Evolutionary conservation across 2,797 vertebrate species (phyloP), one percentile per base, ranked within the genome.

Genomic region (Xyrichtys novacula): DNA sequence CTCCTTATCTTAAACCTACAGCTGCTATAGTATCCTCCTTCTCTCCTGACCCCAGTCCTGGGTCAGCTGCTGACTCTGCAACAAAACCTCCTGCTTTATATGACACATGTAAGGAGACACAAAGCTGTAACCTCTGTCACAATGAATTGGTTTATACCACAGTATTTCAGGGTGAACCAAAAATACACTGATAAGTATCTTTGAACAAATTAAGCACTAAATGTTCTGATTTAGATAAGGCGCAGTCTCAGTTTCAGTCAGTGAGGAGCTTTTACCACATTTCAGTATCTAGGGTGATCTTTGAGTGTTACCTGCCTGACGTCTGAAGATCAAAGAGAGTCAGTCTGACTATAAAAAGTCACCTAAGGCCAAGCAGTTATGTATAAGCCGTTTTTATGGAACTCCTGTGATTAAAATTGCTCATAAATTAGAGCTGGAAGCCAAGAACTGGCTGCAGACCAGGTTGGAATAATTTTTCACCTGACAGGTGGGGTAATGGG

Each of bases 381-480:
- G 34, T 53, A 59, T 39, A 4, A 40, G 68, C 14, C 54, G 26
- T 28, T 16, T 32, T 54, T 62, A 47, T 72, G 44, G 48, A 65
- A 43, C 48, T 56, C 63, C 48, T 28, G 82, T 83, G 80, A 67
- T 81, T 78, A 78, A 74, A 39, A 74, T 80, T 42, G 46, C 76
- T 78, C 67, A 86, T 88, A 77, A 90, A 89, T 89, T 76, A 74
- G 56, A 82, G 72, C 69, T 80, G 65, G 50, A 70, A 68, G 66
- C 65, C 76, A 65, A 69, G 59, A 83, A 78, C 69, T 88, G 90
- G 88, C 84, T 63, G 23, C 42, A 70, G 80, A 85, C 90, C 89
- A 90, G 85, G 85, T 86, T 62, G 9, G 60, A 89, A 86, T 81
- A 19, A 76, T 67, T 79, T 85, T 66, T 84, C 71, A 80, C 68